Evolutionary conservation across 2,113 vertebrate genomes (phyloP).

Genomic region (Rousettus leschenaultii): DNA sequence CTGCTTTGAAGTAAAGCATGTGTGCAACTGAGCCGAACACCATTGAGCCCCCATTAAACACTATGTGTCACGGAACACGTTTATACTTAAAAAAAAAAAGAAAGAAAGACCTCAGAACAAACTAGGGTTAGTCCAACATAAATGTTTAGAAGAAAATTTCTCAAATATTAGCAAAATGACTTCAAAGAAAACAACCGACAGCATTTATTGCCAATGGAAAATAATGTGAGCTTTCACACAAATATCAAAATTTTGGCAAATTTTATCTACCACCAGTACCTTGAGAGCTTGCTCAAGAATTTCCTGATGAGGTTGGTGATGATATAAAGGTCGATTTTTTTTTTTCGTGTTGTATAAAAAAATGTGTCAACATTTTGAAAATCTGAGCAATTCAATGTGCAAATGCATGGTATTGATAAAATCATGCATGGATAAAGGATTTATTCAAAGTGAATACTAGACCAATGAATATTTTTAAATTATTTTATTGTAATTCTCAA

Average conservation of each 20-base stretch:
- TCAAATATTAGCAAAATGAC: neutral
- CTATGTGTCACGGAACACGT: neutral
- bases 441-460: too few species aligned
- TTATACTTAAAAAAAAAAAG: neutral
- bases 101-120: neutral
- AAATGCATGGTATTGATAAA: neutral
- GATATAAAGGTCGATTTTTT: neutral
- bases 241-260: neutral
- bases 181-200: neutral
- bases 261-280: neutral
- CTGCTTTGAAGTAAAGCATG: neutral
- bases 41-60: neutral
- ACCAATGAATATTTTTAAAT: too few species aligned
- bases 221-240: neutral
- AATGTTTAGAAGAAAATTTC: neutral
- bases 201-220: neutral
- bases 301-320: neutral
- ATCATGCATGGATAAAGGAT: neutral
- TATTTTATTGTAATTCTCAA: too few species aligned
- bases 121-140: neutral
- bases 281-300: neutral
- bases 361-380: neutral
- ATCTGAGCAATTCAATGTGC: neutral
- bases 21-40: neutral
- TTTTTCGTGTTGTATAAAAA: neutral